Evolutionary conservation across 2,888 invertebrate species (phyloP), one percentile per base, ranked within the genome.

Genomic region (Cerastis leucographa): DNA sequence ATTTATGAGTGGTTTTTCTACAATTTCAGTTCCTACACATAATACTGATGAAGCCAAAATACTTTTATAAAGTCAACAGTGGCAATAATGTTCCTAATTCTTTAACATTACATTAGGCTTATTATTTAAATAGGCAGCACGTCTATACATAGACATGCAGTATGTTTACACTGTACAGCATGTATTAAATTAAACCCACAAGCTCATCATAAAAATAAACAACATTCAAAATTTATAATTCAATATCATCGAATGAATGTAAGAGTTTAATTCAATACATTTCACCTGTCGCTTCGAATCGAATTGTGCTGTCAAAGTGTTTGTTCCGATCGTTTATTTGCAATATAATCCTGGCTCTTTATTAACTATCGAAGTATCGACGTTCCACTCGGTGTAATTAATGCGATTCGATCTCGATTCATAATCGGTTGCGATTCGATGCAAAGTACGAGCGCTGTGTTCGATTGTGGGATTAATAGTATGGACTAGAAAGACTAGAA

Each of bases 381-480:
- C 85, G 85, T 85, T 85, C 83, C 81, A 78, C 82, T 89, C 82
- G 71, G 87, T 85, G 82, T 87, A 90, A 88, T 88, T 86, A 88
- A 86, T 88, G 77, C 83, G 85, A 87, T 89, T 88, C 76, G 80
- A 87, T 89, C 85, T 87, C 82, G 79, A 84, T 86, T 88, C 80
- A 86, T 84, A 88, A 87, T 86, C 83, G 78, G 51, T 76, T 80
- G 75, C 70, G 73, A 80, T 74, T 83, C 78, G 68, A 75, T 73
- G 65, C 68, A 44, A 71, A 71, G 83, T 77, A 71, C 69, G 40
- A 79, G 42, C 40, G 62, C 76, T 62, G 68, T 66, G 61, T 78
- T 83, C 75, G 74, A 68, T 81, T 78, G 62, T 71, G 25, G 65
- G 74, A 71, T 75, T 70, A 83, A 81, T 85, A n/a, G 51, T 71